Conservation (phyloP, 2,888 invertebrate species). For the Hypena proboscidalis region DNA sequence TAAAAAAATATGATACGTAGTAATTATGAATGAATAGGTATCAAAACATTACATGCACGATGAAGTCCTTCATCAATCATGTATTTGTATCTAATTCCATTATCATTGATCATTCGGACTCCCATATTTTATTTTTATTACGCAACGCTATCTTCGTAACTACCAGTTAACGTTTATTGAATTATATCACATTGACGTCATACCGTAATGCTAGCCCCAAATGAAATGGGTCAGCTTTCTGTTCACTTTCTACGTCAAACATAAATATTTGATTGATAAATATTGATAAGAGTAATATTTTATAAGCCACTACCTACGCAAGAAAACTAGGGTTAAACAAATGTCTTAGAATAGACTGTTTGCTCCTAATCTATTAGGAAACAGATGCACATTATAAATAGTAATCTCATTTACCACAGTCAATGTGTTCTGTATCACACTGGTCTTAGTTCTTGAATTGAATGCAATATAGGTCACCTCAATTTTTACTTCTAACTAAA, state of each 20-base stretch:
- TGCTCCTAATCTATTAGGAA: conserved; percentile 29
- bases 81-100: conserved; percentile 28
- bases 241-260: conserved; percentile 67
- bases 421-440: too few relatives aligned
- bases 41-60: conserved; percentile 42
- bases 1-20: too few relatives aligned
- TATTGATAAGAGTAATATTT: too few relatives aligned
- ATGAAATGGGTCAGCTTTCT: conserved; percentile 76
- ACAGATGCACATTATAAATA: background rate
- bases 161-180: conserved; percentile 42
- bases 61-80: conserved; percentile 30
- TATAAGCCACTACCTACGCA: too few relatives aligned
- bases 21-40: background rate
- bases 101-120: conserved; percentile 38
- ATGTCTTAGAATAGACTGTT: conserved; percentile 30
- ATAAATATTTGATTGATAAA: conserved; percentile 48
- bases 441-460: conserved; percentile 21
- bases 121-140: conserved; percentile 63
- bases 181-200: conserved; percentile 75
- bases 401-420: too few relatives aligned
- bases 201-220: conserved; percentile 52
- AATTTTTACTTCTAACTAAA: conserved; percentile 57
- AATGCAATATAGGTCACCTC: conserved; percentile 60
- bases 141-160: conserved; percentile 58
- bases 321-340: too few relatives aligned